Conservation (phyloP, 2,113 vertebrate species). For the Trichomycterus rosablanca region DNA sequence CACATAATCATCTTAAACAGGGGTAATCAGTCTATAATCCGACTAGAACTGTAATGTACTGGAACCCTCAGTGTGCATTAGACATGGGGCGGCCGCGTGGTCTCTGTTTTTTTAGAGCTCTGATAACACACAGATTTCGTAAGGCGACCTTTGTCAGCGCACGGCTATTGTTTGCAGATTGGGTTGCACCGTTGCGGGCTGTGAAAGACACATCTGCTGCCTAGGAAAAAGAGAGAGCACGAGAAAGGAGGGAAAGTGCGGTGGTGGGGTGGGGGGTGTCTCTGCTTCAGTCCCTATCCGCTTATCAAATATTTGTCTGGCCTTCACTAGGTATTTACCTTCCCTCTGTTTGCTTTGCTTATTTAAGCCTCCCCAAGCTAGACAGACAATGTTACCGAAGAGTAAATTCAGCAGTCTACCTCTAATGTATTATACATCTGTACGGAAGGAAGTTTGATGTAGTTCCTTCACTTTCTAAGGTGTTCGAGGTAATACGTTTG, state of each 20-base stretch:
- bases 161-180: slow-evolving; percentile 73
- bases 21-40: slow-evolving; percentile 50
- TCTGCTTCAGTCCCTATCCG: slow-evolving; percentile 62
- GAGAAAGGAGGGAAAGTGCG: not conserved
- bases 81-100: slow-evolving; percentile 19
- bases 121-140: slow-evolving; percentile 54
- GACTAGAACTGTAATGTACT: not conserved
- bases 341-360: slow-evolving; percentile 75
- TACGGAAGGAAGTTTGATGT: not conserved
- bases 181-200: slow-evolving; percentile 63
- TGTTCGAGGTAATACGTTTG: too few species aligned
- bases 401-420: slow-evolving; percentile 53
- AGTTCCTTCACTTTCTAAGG: not conserved
- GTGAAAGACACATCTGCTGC: slow-evolving; percentile 75
- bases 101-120: slow-evolving; percentile 38
- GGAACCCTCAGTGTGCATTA: not conserved
- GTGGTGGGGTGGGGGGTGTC: slow-evolving; percentile 26
- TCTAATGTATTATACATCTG: slow-evolving; percentile 42
- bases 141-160: slow-evolving; percentile 68
- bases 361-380: slow-evolving; percentile 63
- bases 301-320: slow-evolving; percentile 85
- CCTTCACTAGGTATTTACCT: slow-evolving; percentile 79
- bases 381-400: slow-evolving; percentile 61
- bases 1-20: slow-evolving; percentile 54
- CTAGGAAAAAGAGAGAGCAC: slow-evolving; percentile 50